Base-by-base conservation (phyloP, 2,797 vertebrate genomes). In the Florisuga fusca region DNA sequence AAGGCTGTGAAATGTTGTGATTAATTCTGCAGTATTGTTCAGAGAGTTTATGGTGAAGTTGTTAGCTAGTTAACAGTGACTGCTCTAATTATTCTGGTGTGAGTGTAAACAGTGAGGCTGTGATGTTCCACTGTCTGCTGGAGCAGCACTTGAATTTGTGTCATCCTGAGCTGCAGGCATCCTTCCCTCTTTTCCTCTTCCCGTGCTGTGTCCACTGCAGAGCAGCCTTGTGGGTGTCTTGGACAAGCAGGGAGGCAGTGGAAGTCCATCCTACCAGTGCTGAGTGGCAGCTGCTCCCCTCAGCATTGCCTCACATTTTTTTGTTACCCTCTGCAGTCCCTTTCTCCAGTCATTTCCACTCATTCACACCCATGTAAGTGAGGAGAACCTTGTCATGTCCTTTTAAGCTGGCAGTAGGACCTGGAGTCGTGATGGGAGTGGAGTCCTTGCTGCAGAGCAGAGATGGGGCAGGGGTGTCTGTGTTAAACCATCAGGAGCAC, bases 51-150 rank as follows among this genome's bases (percentile, higher is more conserved):
- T 61, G 69, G 57, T 75, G 58, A 67, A 75, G 69, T 48, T 68
- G 51, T 91, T 95, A 93, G 76, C 81, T 92, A 80, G 68, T 94
- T 95, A 95, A 80, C 84, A 90, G 90, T n/a, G 64, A 55, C 72
- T 84, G 81, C 72, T 89, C 17, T 95, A 95, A 93, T 96, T 89
- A 89, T 62, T 89, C 34, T 83, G 75, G 61, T 93, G 84, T 45
- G 88, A 92, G 58, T 51, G 12, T 91, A 89, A 96, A 85, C 81
- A 92, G 64, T 1, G 10, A 85, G 87, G 75, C 84, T 94, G 81
- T 54, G 61, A 84, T 34, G 73, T 87, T 67, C 54, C 12, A 25
- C 46, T 75, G 66, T 45, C 58, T 82, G 89, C 84, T 92, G 82
- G 57, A 77, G 55, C 59, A 87, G 76, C 31, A 21, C 26, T 66